Base-by-base conservation (phyloP, 2,797 vertebrate genomes). In the Ctenopoma multispine region DNA sequence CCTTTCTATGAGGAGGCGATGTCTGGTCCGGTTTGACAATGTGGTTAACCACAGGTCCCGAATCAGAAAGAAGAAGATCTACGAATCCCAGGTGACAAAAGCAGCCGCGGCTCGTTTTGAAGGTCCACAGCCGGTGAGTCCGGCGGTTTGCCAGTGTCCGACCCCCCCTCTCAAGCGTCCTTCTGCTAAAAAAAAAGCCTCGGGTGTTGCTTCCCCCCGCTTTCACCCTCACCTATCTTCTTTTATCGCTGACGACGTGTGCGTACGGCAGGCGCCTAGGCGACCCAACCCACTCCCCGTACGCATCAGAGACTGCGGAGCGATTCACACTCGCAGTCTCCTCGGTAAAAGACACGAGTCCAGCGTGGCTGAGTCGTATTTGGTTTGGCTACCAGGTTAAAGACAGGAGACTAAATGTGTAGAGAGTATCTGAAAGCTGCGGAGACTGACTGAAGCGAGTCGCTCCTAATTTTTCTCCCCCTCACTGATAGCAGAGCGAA, bases 271-370 rank as follows among this genome's bases (percentile, higher is more conserved):
- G 79, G 77, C 81, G 82, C 75, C 90, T 78, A 71, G 80, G 79
- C 90, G 92, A 92, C 91, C 92, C 93, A 92, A 81, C 93, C 92
- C 92, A 91, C 87, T 81, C 80, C 61, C 72, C 77, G 87, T 81
- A 88, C 87, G 88, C 87, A 91, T 88, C 90, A 63, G 74, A 84
- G 81, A 91, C 89, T 93, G 89, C 92, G 84, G 91, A 88, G 76
- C 57, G 72, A 81, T 75, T 73, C 77, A 36, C 75, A 14, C 69
- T 61, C 72, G 14, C 84, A 74, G 53, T 69, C 69, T 73, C 62
- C 70, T 64, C 63, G 7, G 54, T 13, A 38, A 38, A 41, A 41
- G 7, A 34, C 31, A 7, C 29, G 79, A 86, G 75, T 87, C 80
- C 75, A 3, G 61, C 70, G 80, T 62, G 77, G 77, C 64, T 69